Base-by-base conservation (phyloP, 2,888 invertebrate genomes). In the Acrobasis suavella region DNA sequence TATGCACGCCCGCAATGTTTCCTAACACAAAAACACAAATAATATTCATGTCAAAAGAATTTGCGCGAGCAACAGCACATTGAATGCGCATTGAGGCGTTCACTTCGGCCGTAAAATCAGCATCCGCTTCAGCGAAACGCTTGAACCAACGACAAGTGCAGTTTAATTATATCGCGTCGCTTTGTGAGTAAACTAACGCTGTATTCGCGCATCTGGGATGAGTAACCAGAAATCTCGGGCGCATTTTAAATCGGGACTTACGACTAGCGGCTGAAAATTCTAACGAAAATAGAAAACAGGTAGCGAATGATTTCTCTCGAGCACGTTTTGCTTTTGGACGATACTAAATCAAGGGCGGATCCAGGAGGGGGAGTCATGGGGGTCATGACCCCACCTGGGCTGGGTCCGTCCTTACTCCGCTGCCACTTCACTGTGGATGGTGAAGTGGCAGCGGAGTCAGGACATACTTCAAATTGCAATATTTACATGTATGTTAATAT, bases 161-260 rank as follows among this genome's bases (percentile, higher is more conserved):
- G 75, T 78, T 81, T 82, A 80, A 83, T 81, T 85, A 80, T 79
- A 83, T 75, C 75, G 68, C 75, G 72, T 75, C 76, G 74, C 77
- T 82, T 83, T 78, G 78, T 78, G 75, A 73, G 73, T 74, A 78
- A 78, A 80, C 77, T 62, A 77, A 68, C 72, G 72, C 67, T 76
- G 77, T 77, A 78, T 76, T 75, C 73, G 76, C 76, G 76, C 81
- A 80, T 76, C 74, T 76, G 77, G 72, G 74, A 82, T 85, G 87
- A 85, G 81, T 85, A 84, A 86, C 78, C 81, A 70, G 77, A 78
- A 78, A 81, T 73, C 67, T 73, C 66, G 67, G 70, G 62, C 68
- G 75, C 75, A 81, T 80, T 83, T 81, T 78, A 69, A 78, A 73
- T 75, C 70, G 67, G 74, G 75, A 74, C 70, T 49, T 49, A 32